phyloP scores from a whole-genome alignment of 2,888 invertebrate genomes.

The Odontocolon sp. region DNA sequence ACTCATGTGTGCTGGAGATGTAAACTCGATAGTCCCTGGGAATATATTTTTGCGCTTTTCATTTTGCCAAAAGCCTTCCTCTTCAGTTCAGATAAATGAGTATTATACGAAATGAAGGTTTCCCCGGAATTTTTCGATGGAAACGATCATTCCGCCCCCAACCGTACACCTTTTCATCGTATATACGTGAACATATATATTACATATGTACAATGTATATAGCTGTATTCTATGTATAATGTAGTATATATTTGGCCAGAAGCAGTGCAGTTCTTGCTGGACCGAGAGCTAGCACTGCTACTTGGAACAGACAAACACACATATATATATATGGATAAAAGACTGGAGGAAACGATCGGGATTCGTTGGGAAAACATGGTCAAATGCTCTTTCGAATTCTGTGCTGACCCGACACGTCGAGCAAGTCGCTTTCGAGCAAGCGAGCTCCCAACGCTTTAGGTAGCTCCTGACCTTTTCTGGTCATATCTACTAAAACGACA shows the following conservation, averaged over 20 bases:
- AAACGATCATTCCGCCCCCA: not conserved
- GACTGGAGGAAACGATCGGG: conserved; percentile 46
- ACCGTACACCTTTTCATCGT: not conserved
- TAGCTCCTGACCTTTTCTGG: conserved; percentile 19
- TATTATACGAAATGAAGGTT: conserved; percentile 24
- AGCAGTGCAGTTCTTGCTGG: conserved; percentile 31
- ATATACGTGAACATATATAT: not conserved
- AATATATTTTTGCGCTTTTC: conserved; percentile 13
- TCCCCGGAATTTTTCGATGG: conserved; percentile 17
- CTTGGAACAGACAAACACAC: conserved; percentile 9
- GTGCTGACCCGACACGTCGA: conserved; percentile 61
- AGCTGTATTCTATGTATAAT: not conserved
- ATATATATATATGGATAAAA: conserved; percentile 25
- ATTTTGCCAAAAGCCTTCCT: conserved; percentile 8
- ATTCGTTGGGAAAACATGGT: conserved; percentile 61
- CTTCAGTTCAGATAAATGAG: conserved; percentile 14
- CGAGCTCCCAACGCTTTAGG: conserved; percentile 38
- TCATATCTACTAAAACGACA: conserved; percentile 26
- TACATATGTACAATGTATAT: not conserved
- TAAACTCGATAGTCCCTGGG: not conserved
- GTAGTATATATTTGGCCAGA: conserved; percentile 16
- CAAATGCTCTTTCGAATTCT: conserved; percentile 62
- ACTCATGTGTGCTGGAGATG: not conserved
- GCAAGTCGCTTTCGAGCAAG: conserved; percentile 47
- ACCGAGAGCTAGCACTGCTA: conserved; percentile 8